These are phyloP conservation scores for Melanitta fusca DNA, from an alignment of 2,797 vertebrate genomes.

Conservation along the genomic window DNA sequence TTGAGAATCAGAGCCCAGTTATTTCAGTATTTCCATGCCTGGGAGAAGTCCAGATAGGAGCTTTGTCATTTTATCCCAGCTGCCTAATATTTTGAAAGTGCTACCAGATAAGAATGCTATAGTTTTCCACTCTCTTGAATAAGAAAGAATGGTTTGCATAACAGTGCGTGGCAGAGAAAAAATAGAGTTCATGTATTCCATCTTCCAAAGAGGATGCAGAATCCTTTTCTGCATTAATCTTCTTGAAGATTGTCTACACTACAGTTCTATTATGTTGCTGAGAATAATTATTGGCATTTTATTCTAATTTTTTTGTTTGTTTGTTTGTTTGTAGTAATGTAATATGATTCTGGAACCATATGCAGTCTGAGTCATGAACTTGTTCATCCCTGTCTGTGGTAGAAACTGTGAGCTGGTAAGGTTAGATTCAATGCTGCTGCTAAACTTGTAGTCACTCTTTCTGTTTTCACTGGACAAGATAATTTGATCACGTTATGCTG, in stretches of 20 bases:
- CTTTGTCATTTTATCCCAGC: neutral
- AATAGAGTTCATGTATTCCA: neutral
- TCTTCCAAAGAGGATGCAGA: neutral
- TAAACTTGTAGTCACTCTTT: neutral
- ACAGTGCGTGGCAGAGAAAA: neutral
- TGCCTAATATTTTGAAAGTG: neutral
- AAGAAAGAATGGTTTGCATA: neutral
- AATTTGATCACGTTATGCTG: neutral
- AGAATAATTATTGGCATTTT: neutral
- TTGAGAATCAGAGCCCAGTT: neutral
- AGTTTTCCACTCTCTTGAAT: neutral
- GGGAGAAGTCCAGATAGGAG: neutral
- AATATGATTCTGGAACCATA: neutral
- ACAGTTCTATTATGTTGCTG: neutral
- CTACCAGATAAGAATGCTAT: neutral
- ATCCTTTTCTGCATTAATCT: neutral
- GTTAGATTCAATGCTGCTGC: neutral
- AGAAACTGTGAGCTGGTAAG: neutral
- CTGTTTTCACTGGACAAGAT: neutral
- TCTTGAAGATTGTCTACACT: neutral
- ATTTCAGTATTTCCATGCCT: conserved; percentile 16
- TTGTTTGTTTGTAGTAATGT: neutral
- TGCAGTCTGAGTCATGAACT: neutral
- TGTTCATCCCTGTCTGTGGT: neutral
- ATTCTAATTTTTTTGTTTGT: neutral